phyloP scores from a whole-genome alignment of 2,797 vertebrate species.

The Gouania willdenowi region DNA sequence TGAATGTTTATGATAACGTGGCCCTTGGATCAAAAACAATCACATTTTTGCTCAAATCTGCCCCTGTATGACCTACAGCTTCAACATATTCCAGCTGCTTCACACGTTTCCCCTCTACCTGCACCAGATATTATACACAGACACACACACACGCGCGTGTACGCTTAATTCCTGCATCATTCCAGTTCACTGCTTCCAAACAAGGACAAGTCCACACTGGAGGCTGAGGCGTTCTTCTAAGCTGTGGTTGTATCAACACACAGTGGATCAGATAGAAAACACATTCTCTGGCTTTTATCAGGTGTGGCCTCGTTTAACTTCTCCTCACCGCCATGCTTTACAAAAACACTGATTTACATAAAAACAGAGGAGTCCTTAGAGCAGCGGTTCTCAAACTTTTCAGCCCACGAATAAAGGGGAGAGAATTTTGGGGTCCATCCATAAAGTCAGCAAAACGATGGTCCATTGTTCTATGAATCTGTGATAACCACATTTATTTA shows the following conservation, averaged over 20 bases:
- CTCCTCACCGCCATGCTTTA: constrained; percentile 11
- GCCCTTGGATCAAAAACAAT: too few species aligned
- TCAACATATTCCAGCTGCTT: not conserved
- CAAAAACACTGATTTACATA: constrained; percentile 26
- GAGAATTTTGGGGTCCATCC: too few species aligned
- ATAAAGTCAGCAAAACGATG: too few species aligned
- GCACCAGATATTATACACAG: constrained; percentile 5
- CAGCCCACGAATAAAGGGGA: too few species aligned
- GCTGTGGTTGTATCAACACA: constrained; percentile 60
- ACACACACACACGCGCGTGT: too few species aligned
- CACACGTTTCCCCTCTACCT: not conserved
- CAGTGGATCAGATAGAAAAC: constrained; percentile 28
- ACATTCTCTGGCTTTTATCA: constrained; percentile 10
- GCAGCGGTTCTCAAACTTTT: too few species aligned
- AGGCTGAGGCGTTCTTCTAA: constrained; percentile 32
- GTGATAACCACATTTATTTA: too few species aligned
- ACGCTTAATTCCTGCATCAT: constrained; percentile 17
- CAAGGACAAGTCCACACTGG: constrained; percentile 55
- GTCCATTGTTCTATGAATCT: too few species aligned
- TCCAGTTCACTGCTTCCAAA: constrained; percentile 44
- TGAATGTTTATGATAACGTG: too few species aligned
- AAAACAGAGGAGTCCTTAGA: constrained; percentile 34
- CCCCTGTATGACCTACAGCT: not conserved
- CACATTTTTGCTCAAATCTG: too few species aligned
- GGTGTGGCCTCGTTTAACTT: not conserved